Evolutionary conservation across 2,888 invertebrate species (phyloP).

Genomic region (Bursaphelenchus okinawaensis): DNA sequence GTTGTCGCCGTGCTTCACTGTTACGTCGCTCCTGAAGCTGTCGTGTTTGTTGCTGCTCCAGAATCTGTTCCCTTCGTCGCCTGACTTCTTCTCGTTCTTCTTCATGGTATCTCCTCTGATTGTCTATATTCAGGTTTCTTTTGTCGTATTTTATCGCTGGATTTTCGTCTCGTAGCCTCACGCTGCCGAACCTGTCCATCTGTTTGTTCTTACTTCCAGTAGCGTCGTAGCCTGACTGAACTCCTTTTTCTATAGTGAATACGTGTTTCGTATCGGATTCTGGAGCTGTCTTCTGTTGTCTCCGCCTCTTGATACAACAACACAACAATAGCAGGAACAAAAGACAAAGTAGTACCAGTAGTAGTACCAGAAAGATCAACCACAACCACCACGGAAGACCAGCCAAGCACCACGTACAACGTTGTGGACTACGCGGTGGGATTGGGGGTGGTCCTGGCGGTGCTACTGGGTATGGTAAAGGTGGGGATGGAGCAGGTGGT

Average conservation of each 20-base stretch:
- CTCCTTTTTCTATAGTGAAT: constrained; percentile 23
- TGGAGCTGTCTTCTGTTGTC: background rate
- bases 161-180: background rate
- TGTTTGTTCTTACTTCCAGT: background rate
- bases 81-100: background rate
- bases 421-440: background rate
- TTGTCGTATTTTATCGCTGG: background rate
- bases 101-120: background rate
- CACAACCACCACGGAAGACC: constrained; percentile 45
- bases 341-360: constrained; percentile 34
- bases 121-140: background rate
- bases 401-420: background rate
- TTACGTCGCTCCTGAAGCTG: background rate
- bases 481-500: background rate
- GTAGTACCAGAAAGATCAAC: constrained; percentile 37
- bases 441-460: background rate
- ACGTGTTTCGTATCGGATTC: constrained; percentile 9
- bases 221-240: constrained; percentile 21
- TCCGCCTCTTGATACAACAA: constrained; percentile 18
- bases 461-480: constrained; percentile 3
- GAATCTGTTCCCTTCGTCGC: too few species aligned
- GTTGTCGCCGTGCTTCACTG: background rate
- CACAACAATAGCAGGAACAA: constrained; percentile 30
- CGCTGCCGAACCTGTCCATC: constrained; percentile 3
- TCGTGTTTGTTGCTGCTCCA: background rate